Conservation (phyloP, 2,113 vertebrate species). For the Rhizomys pruinosus region DNA sequence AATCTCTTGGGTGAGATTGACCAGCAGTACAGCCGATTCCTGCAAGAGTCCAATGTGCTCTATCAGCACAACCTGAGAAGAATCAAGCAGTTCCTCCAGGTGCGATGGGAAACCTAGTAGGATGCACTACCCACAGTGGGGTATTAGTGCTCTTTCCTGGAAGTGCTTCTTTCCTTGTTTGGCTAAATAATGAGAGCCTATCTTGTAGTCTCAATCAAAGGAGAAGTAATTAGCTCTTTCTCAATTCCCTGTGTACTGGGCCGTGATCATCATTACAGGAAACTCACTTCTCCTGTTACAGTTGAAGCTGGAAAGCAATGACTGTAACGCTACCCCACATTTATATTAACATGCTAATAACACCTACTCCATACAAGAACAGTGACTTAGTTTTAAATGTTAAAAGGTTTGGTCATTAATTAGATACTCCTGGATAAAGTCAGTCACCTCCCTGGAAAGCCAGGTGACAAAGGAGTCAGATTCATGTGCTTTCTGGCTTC, state of each 20-base stretch:
- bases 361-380: not conserved
- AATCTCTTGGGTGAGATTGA: slow-evolving; percentile 99
- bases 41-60: slow-evolving; percentile 98
- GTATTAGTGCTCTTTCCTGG: not conserved
- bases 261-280: not conserved
- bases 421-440: not conserved
- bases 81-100: slow-evolving; percentile 98
- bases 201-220: slow-evolving; percentile 42
- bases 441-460: not conserved
- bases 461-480: not conserved
- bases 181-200: not conserved
- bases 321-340: not conserved
- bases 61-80: slow-evolving; percentile 98
- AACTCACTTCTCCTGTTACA: slow-evolving; percentile 5
- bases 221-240: slow-evolving; percentile 24
- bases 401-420: not conserved
- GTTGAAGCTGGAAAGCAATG: not conserved
- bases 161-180: slow-evolving; percentile 17
- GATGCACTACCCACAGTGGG: not conserved
- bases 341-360: not conserved
- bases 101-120: slow-evolving; percentile 47
- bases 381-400: not conserved
- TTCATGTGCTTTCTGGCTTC: not conserved
- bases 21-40: slow-evolving; percentile 99
- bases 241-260: not conserved